A percentile compares a stretch with the other conserved stretches of the same genome.
Evolutionary conservation across 2,797 vertebrate genomes (phyloP).

Genomic region (Anguilla megastoma): DNA sequence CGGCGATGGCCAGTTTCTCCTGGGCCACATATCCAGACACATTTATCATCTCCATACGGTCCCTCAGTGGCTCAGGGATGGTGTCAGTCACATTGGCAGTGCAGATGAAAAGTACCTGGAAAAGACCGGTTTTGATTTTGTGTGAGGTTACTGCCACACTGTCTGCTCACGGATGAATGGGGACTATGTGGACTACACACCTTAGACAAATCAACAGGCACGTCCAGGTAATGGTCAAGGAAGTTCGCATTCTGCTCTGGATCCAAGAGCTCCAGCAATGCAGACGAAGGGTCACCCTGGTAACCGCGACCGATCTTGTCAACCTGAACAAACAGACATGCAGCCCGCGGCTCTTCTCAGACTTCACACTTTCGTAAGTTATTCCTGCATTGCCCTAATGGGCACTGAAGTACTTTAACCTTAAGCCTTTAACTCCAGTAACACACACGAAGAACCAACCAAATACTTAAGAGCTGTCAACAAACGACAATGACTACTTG

Average conservation of each 20-base stretch:
- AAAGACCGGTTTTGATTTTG: slow-evolving; percentile 10
- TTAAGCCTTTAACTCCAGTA: neutral
- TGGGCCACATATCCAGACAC: slow-evolving; percentile 95
- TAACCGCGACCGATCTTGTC: slow-evolving; percentile 97
- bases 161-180: neutral
- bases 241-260: slow-evolving; percentile 97
- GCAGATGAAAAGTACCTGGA: slow-evolving; percentile 93
- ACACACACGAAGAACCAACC: neutral
- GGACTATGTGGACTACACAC: slow-evolving; percentile 57
- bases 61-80: slow-evolving; percentile 92
- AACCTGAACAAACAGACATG: slow-evolving; percentile 70
- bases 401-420: neutral
- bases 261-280: slow-evolving; percentile 90
- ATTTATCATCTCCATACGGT: slow-evolving; percentile 99
- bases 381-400: neutral
- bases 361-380: neutral
- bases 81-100: slow-evolving; percentile 94
- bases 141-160: neutral
- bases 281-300: slow-evolving; percentile 95
- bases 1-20: slow-evolving; percentile 96
- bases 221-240: slow-evolving; percentile 95
- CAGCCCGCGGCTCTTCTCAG: neutral
- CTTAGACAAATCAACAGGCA: slow-evolving; percentile 96
- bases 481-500: neutral
- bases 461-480: neutral